Conservation (phyloP, 30 jellyfish, hydroid and myxozoan species). For the Chironex yamaguchii region DNA sequence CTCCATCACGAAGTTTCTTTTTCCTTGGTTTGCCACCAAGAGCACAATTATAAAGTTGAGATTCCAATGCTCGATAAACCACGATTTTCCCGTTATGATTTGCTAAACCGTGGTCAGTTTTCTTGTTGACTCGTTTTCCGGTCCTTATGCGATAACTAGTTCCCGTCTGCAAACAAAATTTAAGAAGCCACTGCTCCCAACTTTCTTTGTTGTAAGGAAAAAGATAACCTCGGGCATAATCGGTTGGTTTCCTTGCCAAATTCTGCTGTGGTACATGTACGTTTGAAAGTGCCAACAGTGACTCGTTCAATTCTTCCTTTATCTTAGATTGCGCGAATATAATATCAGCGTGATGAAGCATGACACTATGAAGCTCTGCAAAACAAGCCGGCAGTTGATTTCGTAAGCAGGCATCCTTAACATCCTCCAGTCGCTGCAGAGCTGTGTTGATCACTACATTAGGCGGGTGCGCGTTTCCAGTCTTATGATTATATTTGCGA, state of each 20-base stretch:
- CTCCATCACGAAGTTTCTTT: conserved; percentile 84
- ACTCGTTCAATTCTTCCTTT: conserved; percentile 26
- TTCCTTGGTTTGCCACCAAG: conserved; percentile 98
- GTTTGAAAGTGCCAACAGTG: conserved; percentile 49
- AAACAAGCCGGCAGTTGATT: conserved; percentile 88
- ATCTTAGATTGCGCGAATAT: conserved; percentile 87
- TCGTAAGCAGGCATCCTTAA: conserved; percentile 87
- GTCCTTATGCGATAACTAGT: conserved; percentile 94
- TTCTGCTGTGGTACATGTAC: conserved; percentile 4
- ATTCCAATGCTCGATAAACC: conserved; percentile 89
- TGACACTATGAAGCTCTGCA: conserved; percentile 92
- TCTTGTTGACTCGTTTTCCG: conserved; percentile 96
- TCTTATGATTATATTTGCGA: conserved; percentile 89
- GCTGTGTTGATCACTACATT: conserved; percentile 95
- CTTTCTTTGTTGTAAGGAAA: conserved; percentile 87
- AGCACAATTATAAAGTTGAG: conserved; percentile 97
- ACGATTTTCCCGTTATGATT: conserved; percentile 95
- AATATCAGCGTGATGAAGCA: conserved; percentile 98
- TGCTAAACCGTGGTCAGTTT: conserved; percentile 96
- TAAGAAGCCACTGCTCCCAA: conserved; percentile 92
- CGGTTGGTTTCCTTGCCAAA: conserved; percentile 86
- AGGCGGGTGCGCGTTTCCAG: conserved; percentile 96
- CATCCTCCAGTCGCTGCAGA: conserved; percentile 80
- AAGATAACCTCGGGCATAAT: conserved; percentile 97
- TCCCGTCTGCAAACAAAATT: conserved; percentile 89